Conservation (phyloP, 1,140 invertebrate species). For the Ruditapes philippinarum region DNA sequence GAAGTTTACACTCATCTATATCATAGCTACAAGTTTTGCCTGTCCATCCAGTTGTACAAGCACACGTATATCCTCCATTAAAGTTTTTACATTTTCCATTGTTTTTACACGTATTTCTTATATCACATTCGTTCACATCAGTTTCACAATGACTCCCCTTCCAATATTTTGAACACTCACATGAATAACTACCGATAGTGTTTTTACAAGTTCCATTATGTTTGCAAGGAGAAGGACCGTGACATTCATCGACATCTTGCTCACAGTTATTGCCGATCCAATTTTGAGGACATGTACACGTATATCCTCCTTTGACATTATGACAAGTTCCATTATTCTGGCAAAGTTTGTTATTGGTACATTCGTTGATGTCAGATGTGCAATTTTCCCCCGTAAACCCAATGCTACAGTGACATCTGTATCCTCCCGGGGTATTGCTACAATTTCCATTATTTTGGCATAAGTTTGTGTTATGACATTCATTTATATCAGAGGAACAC, state of each 20-base stretch:
- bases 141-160: not conserved
- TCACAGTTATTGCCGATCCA: slow-evolving; percentile 66
- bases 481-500: slow-evolving; percentile 62
- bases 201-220: no score
- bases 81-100: slow-evolving; percentile 54
- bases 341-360: not conserved
- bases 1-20: not conserved
- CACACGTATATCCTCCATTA: slow-evolving; percentile 34
- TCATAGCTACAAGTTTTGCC: slow-evolving; percentile 42
- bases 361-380: slow-evolving; percentile 53
- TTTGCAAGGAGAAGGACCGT: not conserved
- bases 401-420: slow-evolving; percentile 7
- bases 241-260: slow-evolving; percentile 72
- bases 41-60: slow-evolving; percentile 45
- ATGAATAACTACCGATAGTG: no score
- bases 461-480: slow-evolving; percentile 40
- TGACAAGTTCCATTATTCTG: slow-evolving; percentile 46
- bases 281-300: slow-evolving; percentile 50
- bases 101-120: slow-evolving; percentile 4
- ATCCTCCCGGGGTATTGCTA: slow-evolving; percentile 9
- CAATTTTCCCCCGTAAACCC: slow-evolving; percentile 40
- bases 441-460: slow-evolving; percentile 18
- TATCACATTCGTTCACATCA: not conserved
- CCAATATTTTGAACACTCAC: not conserved
- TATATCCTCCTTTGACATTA: slow-evolving; percentile 40